Evolutionary conservation across 2,888 invertebrate genomes (phyloP).

Genomic region (Cyaniris semiargus): DNA sequence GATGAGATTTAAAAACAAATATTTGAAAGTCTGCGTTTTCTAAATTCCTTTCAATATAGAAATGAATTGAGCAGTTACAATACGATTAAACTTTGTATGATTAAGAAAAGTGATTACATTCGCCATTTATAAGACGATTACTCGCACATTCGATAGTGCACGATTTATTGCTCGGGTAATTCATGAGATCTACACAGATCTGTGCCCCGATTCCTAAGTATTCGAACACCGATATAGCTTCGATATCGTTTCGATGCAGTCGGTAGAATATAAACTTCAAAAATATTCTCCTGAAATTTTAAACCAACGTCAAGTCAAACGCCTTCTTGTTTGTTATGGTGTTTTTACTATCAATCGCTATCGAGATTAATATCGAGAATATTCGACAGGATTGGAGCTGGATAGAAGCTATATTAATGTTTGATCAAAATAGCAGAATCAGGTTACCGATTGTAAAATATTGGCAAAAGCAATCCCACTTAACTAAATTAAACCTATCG

Average conservation of each 20-base stretch:
- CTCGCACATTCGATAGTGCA: conserved; percentile 14
- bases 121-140: conserved; percentile 24
- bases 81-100: background rate
- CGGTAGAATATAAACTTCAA: too few relatives aligned
- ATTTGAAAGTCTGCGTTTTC: background rate
- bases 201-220: background rate
- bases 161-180: conserved; percentile 20
- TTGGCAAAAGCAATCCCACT: conserved; percentile 63
- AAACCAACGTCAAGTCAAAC: too few relatives aligned
- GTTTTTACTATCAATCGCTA: too few relatives aligned
- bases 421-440: background rate
- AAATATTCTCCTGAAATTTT: too few relatives aligned
- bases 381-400: too few relatives aligned
- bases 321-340: too few relatives aligned
- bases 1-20: background rate
- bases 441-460: conserved; percentile 50
- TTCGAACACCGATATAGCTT: background rate
- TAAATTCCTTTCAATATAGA: background rate
- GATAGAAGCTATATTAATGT: too few relatives aligned
- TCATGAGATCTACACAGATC: conserved; percentile 14
- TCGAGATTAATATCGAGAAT: too few relatives aligned
- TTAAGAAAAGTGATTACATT: conserved; percentile 1
- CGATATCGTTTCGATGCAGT: background rate
- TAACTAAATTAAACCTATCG: conserved; percentile 60
- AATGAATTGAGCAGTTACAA: background rate